Conservation (phyloP, 1,140 invertebrate species). For the Aphelinus certus region DNA sequence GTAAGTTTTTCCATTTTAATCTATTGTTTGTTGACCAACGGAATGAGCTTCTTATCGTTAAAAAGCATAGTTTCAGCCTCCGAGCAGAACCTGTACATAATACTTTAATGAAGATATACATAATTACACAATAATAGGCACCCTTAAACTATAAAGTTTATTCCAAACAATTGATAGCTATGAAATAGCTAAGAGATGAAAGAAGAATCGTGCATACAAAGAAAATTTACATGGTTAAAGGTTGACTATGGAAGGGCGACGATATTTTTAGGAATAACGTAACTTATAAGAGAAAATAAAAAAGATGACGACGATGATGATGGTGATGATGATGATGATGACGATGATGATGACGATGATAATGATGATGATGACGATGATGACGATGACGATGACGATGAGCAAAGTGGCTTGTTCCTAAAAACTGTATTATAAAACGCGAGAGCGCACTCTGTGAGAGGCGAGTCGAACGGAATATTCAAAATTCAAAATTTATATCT, state of each 20-base stretch:
- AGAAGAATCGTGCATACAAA: slow-evolving; percentile 50
- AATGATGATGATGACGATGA: too few species aligned
- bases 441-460: slow-evolving; percentile 45
- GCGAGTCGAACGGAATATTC: slow-evolving; percentile 50
- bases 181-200: slow-evolving; percentile 56
- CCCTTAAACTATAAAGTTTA: slow-evolving; percentile 50
- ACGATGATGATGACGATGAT: too few species aligned
- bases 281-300: slow-evolving; percentile 53
- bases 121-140: slow-evolving; percentile 54
- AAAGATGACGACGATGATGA: too few species aligned
- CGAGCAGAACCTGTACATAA: slow-evolving; percentile 59
- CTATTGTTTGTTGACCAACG: slow-evolving; percentile 41
- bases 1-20: slow-evolving; percentile 37
- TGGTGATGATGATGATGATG: too few species aligned
- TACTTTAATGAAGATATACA: slow-evolving; percentile 53
- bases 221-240: slow-evolving; percentile 60
- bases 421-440: slow-evolving; percentile 58
- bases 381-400: slow-evolving; percentile 46
- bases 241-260: slow-evolving; percentile 51
- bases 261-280: slow-evolving; percentile 56
- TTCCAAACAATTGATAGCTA: slow-evolving; percentile 56
- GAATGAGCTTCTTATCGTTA: slow-evolving; percentile 42
- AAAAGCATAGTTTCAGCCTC: slow-evolving; percentile 53
- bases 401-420: slow-evolving; percentile 62
- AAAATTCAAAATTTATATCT: slow-evolving; percentile 65